Evolutionary conservation across 2,888 invertebrate genomes (phyloP).

Genomic region (Drosophila nr. medialis): DNA sequence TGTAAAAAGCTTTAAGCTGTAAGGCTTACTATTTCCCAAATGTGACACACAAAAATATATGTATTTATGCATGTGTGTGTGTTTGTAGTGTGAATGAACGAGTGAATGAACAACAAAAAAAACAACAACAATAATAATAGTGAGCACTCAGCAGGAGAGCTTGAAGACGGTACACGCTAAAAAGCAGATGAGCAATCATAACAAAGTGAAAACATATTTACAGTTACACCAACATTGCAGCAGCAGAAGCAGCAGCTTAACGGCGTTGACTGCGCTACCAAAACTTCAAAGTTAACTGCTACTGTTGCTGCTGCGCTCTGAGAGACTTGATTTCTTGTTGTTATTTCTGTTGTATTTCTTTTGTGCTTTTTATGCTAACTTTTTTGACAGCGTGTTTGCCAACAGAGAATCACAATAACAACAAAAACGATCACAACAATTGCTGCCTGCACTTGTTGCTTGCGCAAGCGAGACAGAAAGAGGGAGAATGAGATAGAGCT

Average conservation of each 20-base stretch:
- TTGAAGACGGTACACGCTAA: constrained; percentile 49
- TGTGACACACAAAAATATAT: constrained; percentile 29
- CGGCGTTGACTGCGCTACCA: constrained; percentile 15
- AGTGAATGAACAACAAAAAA: constrained; percentile 64
- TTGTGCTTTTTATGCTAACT: constrained; percentile 51
- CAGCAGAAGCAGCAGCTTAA: constrained; percentile 16
- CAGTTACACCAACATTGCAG: constrained; percentile 63
- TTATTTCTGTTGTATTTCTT: constrained; percentile 16
- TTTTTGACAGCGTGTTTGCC: constrained; percentile 50
- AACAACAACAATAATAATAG: constrained; percentile 30
- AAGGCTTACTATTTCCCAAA: constrained; percentile 51
- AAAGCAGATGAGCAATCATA: constrained; percentile 74
- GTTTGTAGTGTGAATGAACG: constrained; percentile 62
- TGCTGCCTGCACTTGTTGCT: constrained; percentile 53
- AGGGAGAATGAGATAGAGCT: constrained; percentile 2
- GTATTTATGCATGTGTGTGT: constrained; percentile 2
- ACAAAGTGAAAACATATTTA: constrained; percentile 81
- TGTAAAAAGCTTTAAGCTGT: constrained; percentile 39
- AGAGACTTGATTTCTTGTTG: constrained; percentile 51
- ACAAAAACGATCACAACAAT: constrained; percentile 38
- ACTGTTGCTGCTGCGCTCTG: constrained; percentile 59
- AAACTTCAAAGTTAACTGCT: constrained; percentile 53
- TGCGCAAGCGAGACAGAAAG: constrained; percentile 19
- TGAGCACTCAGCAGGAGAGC: constrained; percentile 24
- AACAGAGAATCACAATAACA: constrained; percentile 60